These are phyloP conservation scores for Eurytoma californica DNA, from an alignment of 2,888 invertebrate species.

Conservation along the genomic window DNA sequence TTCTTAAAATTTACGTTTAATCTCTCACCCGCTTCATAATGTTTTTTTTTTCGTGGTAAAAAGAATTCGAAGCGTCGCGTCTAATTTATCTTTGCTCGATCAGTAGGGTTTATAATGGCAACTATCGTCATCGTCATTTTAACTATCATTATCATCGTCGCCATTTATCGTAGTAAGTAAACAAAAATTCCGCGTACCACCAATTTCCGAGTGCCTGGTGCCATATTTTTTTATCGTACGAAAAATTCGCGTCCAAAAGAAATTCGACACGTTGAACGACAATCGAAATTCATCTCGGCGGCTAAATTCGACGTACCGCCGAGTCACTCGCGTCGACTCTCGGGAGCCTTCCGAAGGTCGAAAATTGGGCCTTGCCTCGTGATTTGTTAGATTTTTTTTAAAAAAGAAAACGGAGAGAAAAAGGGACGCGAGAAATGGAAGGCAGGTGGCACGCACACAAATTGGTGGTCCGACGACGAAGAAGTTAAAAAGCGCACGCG, in stretches of 20 bases:
- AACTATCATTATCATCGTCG: slow-evolving; percentile 8
- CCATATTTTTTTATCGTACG: no score
- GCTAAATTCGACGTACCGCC: neutral
- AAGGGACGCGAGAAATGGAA: neutral
- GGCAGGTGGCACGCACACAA: slow-evolving; percentile 18
- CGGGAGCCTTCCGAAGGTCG: neutral
- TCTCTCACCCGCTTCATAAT: slow-evolving; percentile 19
- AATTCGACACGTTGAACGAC: neutral
- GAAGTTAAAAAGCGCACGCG: slow-evolving; percentile 17
- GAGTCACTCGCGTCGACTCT: slow-evolving; percentile 10
- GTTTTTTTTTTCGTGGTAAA: slow-evolving; percentile 27
- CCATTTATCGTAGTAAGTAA: slow-evolving; percentile 17
- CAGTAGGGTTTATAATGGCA: neutral
- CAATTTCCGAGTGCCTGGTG: slow-evolving; percentile 31
- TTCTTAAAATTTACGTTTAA: slow-evolving; percentile 56
- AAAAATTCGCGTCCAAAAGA: neutral
- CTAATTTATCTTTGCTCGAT: slow-evolving; percentile 34
- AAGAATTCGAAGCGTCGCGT: neutral
- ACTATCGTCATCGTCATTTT: slow-evolving; percentile 10
- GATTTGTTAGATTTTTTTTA: slow-evolving; percentile 27
- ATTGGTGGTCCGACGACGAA: slow-evolving; percentile 39
- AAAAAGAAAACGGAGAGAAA: slow-evolving; percentile 20
- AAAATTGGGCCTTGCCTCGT: slow-evolving; percentile 23
- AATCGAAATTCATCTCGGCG: neutral
- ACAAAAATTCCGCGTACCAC: slow-evolving; percentile 34